Percentiles rank a stretch among this genome's conserved stretches.
Evolutionary conservation across 2,113 vertebrate genomes (phyloP).

Genomic region (Haplochromis vanheusdeni): DNA sequence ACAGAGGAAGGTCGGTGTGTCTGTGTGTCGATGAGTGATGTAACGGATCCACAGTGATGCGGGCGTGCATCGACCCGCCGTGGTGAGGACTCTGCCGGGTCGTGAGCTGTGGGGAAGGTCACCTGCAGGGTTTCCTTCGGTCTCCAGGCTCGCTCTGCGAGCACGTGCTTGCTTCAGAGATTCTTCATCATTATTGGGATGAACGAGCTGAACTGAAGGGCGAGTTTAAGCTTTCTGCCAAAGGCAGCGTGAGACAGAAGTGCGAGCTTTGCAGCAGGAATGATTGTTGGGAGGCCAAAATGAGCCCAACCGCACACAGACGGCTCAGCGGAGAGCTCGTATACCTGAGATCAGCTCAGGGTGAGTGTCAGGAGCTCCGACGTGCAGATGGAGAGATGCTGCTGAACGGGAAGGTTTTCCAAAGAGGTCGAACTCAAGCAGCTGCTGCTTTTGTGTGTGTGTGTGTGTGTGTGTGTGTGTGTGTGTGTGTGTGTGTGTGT

Average conservation of each 20-base stretch:
- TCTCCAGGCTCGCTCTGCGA: not conserved
- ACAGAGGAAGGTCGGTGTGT: not conserved
- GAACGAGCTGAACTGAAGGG: not conserved
- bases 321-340: not conserved
- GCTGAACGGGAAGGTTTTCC: not conserved
- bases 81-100: not conserved
- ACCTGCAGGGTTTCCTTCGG: not conserved
- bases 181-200: rapidly evolving
- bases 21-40: not conserved
- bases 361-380: not conserved
- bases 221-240: not conserved
- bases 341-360: rapidly evolving
- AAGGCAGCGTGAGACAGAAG: not conserved
- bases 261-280: not conserved
- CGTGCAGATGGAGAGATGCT: not conserved
- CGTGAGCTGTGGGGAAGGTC: not conserved
- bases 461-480: not conserved
- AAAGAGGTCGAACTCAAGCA: not conserved
- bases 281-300: not conserved
- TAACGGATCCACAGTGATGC: not conserved
- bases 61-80: not conserved
- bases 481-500: not conserved
- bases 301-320: not conserved
- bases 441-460: not conserved
- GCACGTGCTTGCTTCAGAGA: rapidly evolving